Evolutionary conservation across 2,888 invertebrate genomes (phyloP).

Genomic region (Tetrapedia diversipes): DNA sequence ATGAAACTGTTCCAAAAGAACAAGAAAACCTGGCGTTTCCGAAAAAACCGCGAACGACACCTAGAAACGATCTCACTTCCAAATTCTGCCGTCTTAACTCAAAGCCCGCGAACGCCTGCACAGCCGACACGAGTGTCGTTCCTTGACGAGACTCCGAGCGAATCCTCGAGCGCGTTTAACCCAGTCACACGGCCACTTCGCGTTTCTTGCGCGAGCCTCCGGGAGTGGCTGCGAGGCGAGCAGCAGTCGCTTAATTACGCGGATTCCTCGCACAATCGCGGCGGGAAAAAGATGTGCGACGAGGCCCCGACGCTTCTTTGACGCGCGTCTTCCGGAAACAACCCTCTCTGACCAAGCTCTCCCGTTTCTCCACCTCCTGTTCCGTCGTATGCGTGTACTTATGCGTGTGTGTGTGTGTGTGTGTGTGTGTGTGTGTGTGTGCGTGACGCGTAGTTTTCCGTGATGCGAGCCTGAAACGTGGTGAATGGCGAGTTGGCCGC

Average conservation of each 20-base stretch:
- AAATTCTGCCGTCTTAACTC: too few species aligned
- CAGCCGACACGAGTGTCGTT: too few species aligned
- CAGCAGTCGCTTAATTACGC: conserved; percentile 71
- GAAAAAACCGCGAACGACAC: too few species aligned
- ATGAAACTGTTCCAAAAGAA: too few species aligned
- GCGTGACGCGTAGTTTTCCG: conserved; percentile 21
- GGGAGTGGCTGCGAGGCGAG: conserved; percentile 66
- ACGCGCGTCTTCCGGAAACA: conserved; percentile 55
- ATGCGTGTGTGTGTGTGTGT: background rate
- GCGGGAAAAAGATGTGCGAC: conserved; percentile 52
- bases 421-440: background rate
- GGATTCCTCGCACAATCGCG: conserved; percentile 56
- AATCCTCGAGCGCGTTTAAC: conserved; percentile 44
- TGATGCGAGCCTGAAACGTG: conserved; percentile 32
- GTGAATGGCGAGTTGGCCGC: conserved; percentile 40
- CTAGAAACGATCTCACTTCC: background rate
- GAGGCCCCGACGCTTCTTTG: conserved; percentile 56
- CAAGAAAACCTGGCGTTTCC: too few species aligned
- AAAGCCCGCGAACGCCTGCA: background rate
- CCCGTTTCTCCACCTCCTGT: background rate
- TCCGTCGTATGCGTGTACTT: background rate
- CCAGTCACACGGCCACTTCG: conserved; percentile 24
- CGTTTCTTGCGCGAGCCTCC: conserved; percentile 56
- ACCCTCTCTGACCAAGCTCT: conserved; percentile 52
- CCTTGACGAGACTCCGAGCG: conserved; percentile 9